Conservation (phyloP, 2,888 invertebrate species). For the Pollenia griseotomentosa region DNA sequence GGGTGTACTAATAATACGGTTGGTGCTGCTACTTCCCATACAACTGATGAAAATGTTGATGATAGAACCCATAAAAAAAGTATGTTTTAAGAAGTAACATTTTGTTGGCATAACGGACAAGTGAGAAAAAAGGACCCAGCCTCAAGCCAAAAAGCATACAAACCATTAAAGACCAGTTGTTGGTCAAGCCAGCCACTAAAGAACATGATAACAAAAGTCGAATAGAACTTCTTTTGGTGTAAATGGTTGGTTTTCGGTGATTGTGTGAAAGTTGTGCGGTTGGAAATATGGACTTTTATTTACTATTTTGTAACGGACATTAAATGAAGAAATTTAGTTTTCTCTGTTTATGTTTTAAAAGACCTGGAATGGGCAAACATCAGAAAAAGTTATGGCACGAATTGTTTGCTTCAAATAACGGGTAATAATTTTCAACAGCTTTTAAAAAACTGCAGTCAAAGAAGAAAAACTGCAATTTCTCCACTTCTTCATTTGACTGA, state of each 20-base stretch:
- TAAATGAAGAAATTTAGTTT: constrained; percentile 2
- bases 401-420: too few species aligned
- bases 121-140: constrained; percentile 45
- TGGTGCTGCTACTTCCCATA: constrained; percentile 19
- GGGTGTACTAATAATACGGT: constrained; percentile 59
- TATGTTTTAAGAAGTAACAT: constrained; percentile 68
- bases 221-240: constrained; percentile 23
- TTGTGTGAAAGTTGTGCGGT: constrained; percentile 60
- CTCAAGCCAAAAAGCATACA: constrained; percentile 57
- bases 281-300: constrained; percentile 33
- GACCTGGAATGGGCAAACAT: constrained; percentile 5
- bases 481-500: too few species aligned
- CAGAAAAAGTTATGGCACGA: not conserved
- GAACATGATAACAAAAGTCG: constrained; percentile 64
- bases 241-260: constrained; percentile 16
- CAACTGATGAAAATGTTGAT: constrained; percentile 35
- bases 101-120: constrained; percentile 68
- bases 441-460: too few species aligned
- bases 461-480: too few species aligned
- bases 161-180: constrained; percentile 67
- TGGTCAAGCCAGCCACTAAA: constrained; percentile 69
- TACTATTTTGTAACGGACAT: constrained; percentile 10
- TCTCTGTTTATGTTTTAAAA: too few species aligned
- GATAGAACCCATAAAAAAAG: constrained; percentile 57
- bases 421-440: too few species aligned